Evolutionary conservation across 2,888 invertebrate species (phyloP).

Genomic region (Drosophila bunnanda): DNA sequence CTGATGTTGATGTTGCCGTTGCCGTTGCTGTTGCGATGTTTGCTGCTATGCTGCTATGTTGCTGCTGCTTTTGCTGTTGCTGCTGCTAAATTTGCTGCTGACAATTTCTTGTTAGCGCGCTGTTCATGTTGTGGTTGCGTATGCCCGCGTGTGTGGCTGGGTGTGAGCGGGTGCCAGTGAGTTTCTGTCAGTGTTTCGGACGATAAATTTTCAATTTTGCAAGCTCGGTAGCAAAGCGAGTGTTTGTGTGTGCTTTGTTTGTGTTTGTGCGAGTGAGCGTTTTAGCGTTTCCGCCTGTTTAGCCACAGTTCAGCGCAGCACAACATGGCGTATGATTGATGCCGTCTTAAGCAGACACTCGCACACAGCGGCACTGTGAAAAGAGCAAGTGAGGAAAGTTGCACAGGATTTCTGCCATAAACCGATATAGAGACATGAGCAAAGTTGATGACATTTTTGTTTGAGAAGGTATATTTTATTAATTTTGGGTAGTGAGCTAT

Average conservation of each 20-base stretch:
- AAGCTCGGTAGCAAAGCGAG: conserved; percentile 35
- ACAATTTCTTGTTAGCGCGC: conserved; percentile 72
- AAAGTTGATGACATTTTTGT: neutral
- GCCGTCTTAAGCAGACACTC: conserved; percentile 57
- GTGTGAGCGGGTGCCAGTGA: conserved; percentile 17
- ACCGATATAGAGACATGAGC: neutral
- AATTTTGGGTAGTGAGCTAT: neutral
- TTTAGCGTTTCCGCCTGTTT: conserved; percentile 72
- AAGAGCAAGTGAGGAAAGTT: neutral
- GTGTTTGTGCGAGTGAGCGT: conserved; percentile 38
- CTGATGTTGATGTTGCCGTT: conserved; percentile 40
- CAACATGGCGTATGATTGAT: conserved; percentile 77
- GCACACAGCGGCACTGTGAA: conserved; percentile 9
- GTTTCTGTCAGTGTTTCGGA: conserved; percentile 60
- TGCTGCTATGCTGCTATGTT: conserved; percentile 52
- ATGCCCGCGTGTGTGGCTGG: conserved; percentile 9
- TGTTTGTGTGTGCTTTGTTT: conserved; percentile 13
- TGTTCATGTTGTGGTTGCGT: conserved; percentile 63
- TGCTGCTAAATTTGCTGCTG: conserved; percentile 69
- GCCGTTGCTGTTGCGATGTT: conserved; percentile 38
- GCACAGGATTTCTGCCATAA: neutral
- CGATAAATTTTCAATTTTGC: conserved; percentile 79
- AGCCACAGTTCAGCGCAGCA: conserved; percentile 70
- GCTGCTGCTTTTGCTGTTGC: conserved; percentile 37
- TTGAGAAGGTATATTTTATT: neutral